A percentile compares a stretch with the other conserved stretches of the same genome.
These are phyloP conservation scores for Sthenelais limicola DNA, from an alignment of 2,888 invertebrate species.

Conservation along the genomic window DNA sequence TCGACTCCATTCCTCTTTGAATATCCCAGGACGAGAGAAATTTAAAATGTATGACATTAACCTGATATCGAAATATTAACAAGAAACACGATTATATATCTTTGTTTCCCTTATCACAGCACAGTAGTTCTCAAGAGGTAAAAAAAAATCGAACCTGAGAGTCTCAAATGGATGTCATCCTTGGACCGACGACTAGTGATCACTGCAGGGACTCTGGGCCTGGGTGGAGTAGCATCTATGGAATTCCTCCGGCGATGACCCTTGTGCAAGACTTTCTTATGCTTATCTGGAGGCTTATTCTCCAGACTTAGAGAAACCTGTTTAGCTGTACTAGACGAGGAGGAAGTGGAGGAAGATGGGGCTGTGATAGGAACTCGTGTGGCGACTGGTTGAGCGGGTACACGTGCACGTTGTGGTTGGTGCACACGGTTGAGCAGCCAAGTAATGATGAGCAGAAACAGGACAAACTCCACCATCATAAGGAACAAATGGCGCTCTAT, in stretches of 20 bases:
- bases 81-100: too few species aligned
- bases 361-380: too few species aligned
- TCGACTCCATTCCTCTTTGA: too few species aligned
- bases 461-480: slow-evolving; percentile 45
- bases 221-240: slow-evolving; percentile 33
- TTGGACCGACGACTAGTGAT: slow-evolving; percentile 9
- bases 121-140: not conserved
- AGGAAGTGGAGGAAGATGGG: not conserved
- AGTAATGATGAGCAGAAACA: slow-evolving; percentile 44
- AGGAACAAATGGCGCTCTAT: slow-evolving; percentile 51
- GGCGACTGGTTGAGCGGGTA: not conserved
- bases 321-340: not conserved
- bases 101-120: too few species aligned
- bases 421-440: slow-evolving; percentile 41
- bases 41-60: too few species aligned
- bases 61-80: too few species aligned
- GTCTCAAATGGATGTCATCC: slow-evolving; percentile 30
- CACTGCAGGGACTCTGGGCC: not conserved
- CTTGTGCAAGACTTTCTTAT: slow-evolving; percentile 14
- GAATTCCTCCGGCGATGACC: slow-evolving; percentile 34
- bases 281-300: slow-evolving; percentile 1
- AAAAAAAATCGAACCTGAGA: slow-evolving; percentile 15
- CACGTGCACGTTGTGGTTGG: not conserved
- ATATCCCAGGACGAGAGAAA: too few species aligned
- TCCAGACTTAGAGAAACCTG: too few species aligned